A percentile compares a stretch with the other conserved stretches of the same genome.
phyloP scores from a whole-genome alignment of 2,888 invertebrate genomes.

The Drosophila engyochracea region DNA sequence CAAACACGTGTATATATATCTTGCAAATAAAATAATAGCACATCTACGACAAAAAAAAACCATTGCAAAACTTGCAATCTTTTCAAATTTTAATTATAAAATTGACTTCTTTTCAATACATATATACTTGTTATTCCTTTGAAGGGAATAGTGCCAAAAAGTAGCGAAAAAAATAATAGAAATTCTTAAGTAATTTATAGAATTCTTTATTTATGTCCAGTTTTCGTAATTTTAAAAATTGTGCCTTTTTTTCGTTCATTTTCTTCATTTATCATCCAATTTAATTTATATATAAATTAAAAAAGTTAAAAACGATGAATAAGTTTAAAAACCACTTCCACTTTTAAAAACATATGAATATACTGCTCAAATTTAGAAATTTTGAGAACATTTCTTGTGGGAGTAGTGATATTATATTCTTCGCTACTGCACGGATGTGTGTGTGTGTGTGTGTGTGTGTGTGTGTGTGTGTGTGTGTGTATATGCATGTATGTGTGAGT shows the following conservation, averaged over 20 bases:
- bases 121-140: background rate
- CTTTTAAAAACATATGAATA: background rate
- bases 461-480: background rate
- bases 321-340: too few species aligned
- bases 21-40: background rate
- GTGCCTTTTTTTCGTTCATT: fast-evolving
- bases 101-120: background rate
- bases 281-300: background rate
- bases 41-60: background rate
- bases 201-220: background rate
- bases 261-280: background rate
- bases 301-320: background rate
- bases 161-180: background rate
- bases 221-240: background rate
- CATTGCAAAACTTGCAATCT: background rate
- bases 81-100: background rate
- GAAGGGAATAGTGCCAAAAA: background rate
- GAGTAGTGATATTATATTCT: background rate
- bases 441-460: background rate
- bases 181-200: background rate
- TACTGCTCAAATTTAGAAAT: background rate
- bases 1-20: slow-evolving; percentile 12
- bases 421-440: background rate
- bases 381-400: background rate
- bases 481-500: background rate